Base-by-base conservation (phyloP, 2,888 invertebrate genomes). In the Cheilosia soror region DNA sequence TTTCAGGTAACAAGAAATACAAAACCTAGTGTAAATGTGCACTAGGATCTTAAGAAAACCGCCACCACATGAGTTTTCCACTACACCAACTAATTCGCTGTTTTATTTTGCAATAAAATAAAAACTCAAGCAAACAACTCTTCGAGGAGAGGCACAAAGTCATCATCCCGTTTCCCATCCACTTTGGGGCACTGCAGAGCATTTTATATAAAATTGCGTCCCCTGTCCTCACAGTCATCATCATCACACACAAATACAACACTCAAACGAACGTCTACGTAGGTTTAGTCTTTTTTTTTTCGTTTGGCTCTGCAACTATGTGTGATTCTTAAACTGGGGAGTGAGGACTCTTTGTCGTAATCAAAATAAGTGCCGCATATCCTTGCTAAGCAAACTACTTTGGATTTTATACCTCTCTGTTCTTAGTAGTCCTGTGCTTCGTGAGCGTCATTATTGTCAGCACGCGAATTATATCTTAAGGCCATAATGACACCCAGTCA, bases 351-450 rank as follows among this genome's bases (percentile, higher is more conserved):
- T 62, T 76, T 60, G 76, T 60, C 40, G 49, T 65, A 66, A 66
- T 80, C 80, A 77, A 77, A 77, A 65, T 71, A 77, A 82, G 82
- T 82, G 82, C 65, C 65, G 63, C 65, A 81, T 69, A 81, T 80
- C 37, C 65, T 76, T 69, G 69, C 58, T n/a, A 47, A 40, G 5
- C 6, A 53, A 57, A 62, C 55, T 58, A 53, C 76, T 69, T 37
- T 57, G 51, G 76, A 69, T 63, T 76, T 69, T 62, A 31, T 76
- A 44, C 40, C 66, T 58, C 63, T 49, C 13, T 68, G 33, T 37
- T 31, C 2, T 44, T 31, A 65, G 51, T 29, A 49, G 53, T 55
- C 27, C 73, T 73, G 29, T 51, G 69, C 9, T 33, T 73, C 72
- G 65, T 79, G 66, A 79, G 79, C 53, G 63, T 68, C 55, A 78